A percentile compares a stretch with the other conserved stretches of the same genome.
These are phyloP conservation scores for Promerops cafer DNA, from an alignment of 2,113 vertebrate species.

Conservation along the genomic window DNA sequence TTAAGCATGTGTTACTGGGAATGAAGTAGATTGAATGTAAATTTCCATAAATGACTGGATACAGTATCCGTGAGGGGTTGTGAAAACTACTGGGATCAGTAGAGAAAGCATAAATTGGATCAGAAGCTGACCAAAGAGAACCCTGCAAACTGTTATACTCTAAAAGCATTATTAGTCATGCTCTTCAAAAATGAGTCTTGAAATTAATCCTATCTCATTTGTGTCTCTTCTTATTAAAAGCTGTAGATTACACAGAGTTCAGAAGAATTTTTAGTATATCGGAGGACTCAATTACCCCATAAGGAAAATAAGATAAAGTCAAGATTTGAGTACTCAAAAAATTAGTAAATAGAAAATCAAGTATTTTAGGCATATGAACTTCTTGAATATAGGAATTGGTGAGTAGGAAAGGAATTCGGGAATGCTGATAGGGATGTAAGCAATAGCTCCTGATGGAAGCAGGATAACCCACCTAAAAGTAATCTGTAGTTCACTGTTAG, in stretches of 20 bases:
- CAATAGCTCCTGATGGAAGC: neutral
- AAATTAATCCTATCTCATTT: conserved; percentile 5
- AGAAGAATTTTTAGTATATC: neutral
- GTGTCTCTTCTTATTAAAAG: neutral
- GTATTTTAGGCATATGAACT: neutral
- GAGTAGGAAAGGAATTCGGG: neutral
- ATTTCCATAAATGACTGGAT: neutral
- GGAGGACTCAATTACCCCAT: neutral
- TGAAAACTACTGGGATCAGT: neutral
- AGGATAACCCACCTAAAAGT: neutral
- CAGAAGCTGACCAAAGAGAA: neutral
- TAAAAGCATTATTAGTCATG: neutral
- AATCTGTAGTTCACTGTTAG: neutral
- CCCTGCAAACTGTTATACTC: neutral
- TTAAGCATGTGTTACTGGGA: neutral
- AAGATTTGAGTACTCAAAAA: neutral
- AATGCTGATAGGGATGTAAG: neutral
- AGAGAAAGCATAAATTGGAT: neutral
- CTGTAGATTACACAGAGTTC: neutral
- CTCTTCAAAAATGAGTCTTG: neutral
- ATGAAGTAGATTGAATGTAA: neutral
- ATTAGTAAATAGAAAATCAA: neutral
- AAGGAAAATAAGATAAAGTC: neutral
- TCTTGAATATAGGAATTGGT: neutral
- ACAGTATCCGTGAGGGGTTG: neutral